A percentile compares a stretch with the other conserved stretches of the same genome.
Conservation (phyloP, 92 coral and sea anemone genomes). For the Phenganax subtilis region DNA sequence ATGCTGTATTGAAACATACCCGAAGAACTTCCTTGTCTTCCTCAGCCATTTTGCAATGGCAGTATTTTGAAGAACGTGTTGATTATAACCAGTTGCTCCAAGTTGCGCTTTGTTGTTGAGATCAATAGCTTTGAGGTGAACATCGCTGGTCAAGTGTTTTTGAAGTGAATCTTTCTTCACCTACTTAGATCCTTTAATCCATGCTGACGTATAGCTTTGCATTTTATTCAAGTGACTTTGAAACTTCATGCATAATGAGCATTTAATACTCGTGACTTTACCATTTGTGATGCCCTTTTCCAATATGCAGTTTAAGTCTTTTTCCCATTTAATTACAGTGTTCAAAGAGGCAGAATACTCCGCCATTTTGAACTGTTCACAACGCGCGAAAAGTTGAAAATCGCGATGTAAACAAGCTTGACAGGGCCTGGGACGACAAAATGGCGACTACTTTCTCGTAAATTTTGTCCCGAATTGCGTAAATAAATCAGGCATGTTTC, state of each 20-base stretch:
- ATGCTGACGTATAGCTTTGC: slow-evolving; percentile 24
- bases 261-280: slow-evolving; percentile 29
- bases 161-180: slow-evolving; percentile 22
- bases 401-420: slow-evolving; percentile 1
- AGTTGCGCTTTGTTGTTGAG: slow-evolving; percentile 7
- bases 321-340: slow-evolving; percentile 39
- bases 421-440: neutral
- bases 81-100: neutral
- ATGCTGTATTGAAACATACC: slow-evolving; percentile 33
- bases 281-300: slow-evolving; percentile 33
- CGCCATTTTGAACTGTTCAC: slow-evolving; percentile 28
- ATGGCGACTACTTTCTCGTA: neutral
- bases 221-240: slow-evolving; percentile 30
- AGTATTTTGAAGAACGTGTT: slow-evolving; percentile 4
- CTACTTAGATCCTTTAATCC: slow-evolving; percentile 31
- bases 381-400: neutral
- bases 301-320: slow-evolving; percentile 34
- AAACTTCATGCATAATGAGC: slow-evolving; percentile 34
- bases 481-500: too few relatives aligned
- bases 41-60: slow-evolving; percentile 1
- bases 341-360: slow-evolving; percentile 31
- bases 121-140: neutral
- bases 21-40: neutral
- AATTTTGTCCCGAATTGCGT: neutral
- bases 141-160: slow-evolving; percentile 29